Conservation (phyloP, 2,113 vertebrate genomes). For the Saimiri boliviensis region DNA sequence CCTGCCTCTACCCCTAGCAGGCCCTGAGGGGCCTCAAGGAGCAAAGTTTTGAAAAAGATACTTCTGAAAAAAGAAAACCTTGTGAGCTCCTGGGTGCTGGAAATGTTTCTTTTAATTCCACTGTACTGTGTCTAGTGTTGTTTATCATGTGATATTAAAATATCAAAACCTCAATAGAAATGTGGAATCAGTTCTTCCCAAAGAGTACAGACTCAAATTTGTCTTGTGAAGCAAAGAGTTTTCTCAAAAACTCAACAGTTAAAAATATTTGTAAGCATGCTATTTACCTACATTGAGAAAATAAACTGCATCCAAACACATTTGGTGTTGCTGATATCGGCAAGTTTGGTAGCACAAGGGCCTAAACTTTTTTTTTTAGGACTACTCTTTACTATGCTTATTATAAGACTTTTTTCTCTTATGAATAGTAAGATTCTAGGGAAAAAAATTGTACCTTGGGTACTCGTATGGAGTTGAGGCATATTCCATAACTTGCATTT, state of each 20-base stretch:
- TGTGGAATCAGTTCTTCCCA: neutral
- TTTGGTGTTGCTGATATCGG: neutral
- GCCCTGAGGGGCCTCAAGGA: neutral
- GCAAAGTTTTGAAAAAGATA: neutral
- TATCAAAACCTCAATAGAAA: neutral
- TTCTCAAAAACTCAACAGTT: neutral
- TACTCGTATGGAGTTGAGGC: neutral
- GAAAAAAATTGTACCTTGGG: neutral
- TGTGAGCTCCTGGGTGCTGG: neutral
- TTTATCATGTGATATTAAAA: neutral
- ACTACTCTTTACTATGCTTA: neutral
- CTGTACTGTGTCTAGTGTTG: neutral
- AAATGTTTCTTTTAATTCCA: constrained; percentile 2
- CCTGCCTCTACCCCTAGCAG: neutral
- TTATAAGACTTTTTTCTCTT: neutral
- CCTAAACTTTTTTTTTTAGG: neutral
- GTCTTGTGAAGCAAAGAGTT: neutral
- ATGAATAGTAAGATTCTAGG: neutral
- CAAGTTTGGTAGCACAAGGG: neutral
- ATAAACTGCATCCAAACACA: neutral
- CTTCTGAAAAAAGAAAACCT: neutral
- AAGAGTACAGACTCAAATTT: neutral
- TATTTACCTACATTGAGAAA: neutral
- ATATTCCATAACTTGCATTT: neutral
- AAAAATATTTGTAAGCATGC: neutral